A percentile compares a stretch with the other conserved stretches of the same genome.
Evolutionary conservation across 2,113 vertebrate species (phyloP).

Genomic region (Panthera tigris): DNA sequence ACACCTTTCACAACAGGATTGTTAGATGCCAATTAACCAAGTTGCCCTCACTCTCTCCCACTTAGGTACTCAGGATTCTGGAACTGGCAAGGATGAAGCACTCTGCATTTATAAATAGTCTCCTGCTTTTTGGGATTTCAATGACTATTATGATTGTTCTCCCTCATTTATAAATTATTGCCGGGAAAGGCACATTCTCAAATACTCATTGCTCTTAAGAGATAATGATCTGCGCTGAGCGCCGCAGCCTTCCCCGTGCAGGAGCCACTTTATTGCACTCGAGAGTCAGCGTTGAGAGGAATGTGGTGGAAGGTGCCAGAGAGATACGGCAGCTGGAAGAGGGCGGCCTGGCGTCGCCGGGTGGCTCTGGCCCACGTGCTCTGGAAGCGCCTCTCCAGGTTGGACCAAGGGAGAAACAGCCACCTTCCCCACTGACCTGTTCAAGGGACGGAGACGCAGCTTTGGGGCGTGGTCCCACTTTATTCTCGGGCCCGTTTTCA

Average conservation of each 20-base stretch:
- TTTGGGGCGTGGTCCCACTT: accelerated
- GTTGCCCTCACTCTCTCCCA: background rate
- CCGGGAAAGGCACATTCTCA: background rate
- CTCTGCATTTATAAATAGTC: background rate
- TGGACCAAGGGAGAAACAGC: too few species aligned
- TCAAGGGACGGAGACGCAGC: accelerated
- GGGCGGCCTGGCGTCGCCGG: accelerated
- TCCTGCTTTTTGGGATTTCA: background rate
- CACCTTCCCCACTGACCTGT: accelerated
- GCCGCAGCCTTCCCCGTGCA: accelerated
- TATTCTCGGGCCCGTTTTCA: accelerated
- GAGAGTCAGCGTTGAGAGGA: background rate
- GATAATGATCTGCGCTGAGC: background rate
- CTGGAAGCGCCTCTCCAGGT: background rate
- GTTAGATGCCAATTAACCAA: background rate
- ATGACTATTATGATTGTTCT: background rate
- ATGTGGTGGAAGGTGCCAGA: accelerated
- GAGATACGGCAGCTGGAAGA: accelerated
- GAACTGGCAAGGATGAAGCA: background rate
- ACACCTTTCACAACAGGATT: too few species aligned
- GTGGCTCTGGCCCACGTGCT: accelerated
- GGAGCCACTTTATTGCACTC: background rate
- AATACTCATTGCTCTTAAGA: background rate
- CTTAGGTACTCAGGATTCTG: background rate
- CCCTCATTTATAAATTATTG: background rate